phyloP scores from a whole-genome alignment of 1,140 invertebrate species.

The Drosophila equinoxialis region DNA sequence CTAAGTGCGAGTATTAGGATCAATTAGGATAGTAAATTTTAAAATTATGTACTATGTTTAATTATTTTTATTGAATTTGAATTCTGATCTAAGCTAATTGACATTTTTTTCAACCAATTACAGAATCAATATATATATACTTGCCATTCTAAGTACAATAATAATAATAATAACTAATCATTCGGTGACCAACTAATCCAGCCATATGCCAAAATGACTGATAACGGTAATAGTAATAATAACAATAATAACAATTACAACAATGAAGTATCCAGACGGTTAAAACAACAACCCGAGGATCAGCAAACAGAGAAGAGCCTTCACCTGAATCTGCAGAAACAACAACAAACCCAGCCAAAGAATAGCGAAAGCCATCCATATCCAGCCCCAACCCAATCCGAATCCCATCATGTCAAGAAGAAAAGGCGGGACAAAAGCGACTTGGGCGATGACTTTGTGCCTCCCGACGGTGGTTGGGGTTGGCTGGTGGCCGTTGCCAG shows the following conservation, averaged over 20 bases:
- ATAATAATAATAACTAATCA: not conserved
- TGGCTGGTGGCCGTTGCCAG: constrained; percentile 81
- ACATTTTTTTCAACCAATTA: too few relatives aligned
- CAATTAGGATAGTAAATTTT: too few relatives aligned
- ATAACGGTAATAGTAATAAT: constrained; percentile 42
- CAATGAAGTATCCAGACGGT: constrained; percentile 43
- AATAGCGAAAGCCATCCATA: constrained; percentile 32
- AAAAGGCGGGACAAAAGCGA: constrained; percentile 78
- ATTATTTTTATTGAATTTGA: too few relatives aligned
- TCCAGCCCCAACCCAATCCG: constrained; percentile 2
- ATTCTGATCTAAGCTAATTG: too few relatives aligned
- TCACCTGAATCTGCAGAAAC: constrained; percentile 25
- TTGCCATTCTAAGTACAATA: too few relatives aligned
- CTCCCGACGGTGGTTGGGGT: constrained; percentile 82
- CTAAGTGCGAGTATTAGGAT: too few relatives aligned
- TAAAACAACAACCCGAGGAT: constrained; percentile 50
- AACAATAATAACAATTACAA: constrained; percentile 36
- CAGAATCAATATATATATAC: too few relatives aligned
- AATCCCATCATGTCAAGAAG: constrained; percentile 47
- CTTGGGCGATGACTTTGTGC: constrained; percentile 78
- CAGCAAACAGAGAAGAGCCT: constrained; percentile 1
- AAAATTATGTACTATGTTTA: too few relatives aligned
- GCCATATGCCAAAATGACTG: constrained; percentile 60
- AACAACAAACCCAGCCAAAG: constrained; percentile 14
- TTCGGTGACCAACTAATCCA: not conserved